phyloP scores from a whole-genome alignment of 64 coral and sea anemone species.

The Pocillopora damicornis region DNA sequence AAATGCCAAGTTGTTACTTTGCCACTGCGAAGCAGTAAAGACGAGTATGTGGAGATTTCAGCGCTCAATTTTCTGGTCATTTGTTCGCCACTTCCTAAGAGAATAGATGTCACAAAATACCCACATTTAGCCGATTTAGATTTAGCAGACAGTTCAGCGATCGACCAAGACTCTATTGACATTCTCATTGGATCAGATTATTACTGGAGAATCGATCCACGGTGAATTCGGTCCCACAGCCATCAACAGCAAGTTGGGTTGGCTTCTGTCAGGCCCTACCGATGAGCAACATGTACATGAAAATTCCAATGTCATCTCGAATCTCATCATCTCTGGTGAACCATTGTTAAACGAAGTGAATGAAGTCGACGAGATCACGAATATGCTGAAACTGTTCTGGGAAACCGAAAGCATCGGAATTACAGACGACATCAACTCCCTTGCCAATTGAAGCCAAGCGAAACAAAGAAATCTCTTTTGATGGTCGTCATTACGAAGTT shows the following conservation, averaged over 20 bases:
- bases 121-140: constrained; percentile 38
- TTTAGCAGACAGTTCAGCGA: not conserved
- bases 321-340: not conserved
- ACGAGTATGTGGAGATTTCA: constrained; percentile 33
- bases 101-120: constrained; percentile 1
- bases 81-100: constrained; percentile 35
- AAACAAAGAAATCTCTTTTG: constrained; percentile 43
- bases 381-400: constrained; percentile 7
- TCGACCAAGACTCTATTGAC: constrained; percentile 7
- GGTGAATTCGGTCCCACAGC: constrained; percentile 33
- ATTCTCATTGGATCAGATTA: constrained; percentile 51
- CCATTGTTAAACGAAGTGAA: not conserved
- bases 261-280: constrained; percentile 17
- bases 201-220: constrained; percentile 17
- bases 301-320: not conserved
- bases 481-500: constrained; percentile 54
- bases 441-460: not conserved
- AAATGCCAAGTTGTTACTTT: constrained; percentile 24
- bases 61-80: constrained; percentile 44
- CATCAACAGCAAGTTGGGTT: constrained; percentile 35
- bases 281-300: not conserved
- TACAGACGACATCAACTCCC: not conserved
- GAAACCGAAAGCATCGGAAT: constrained; percentile 13
- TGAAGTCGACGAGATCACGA: not conserved
- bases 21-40: not conserved